Percentiles rank a stretch among this genome's conserved stretches.
phyloP scores from a whole-genome alignment of 2,797 vertebrate species.

The Lutjanus campechanus region DNA sequence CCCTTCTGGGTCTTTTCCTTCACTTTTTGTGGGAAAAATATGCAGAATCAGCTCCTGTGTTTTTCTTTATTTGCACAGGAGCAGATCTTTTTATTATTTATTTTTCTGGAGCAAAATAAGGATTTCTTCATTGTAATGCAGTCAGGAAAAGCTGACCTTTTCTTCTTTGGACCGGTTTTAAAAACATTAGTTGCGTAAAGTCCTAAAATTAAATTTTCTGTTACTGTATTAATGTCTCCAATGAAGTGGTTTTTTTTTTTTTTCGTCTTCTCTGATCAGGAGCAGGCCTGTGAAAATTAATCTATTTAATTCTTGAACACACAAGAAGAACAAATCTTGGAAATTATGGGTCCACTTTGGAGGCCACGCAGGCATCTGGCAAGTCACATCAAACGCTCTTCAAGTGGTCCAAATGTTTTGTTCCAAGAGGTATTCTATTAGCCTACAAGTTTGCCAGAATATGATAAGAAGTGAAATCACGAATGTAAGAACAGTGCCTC shows the following conservation, averaged over 20 bases:
- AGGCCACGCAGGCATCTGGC: slow-evolving; percentile 47
- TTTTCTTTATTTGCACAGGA: slow-evolving; percentile 28
- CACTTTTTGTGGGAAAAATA: slow-evolving; percentile 18
- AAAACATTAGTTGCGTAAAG: slow-evolving; percentile 24
- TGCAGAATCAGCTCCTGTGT: slow-evolving; percentile 50
- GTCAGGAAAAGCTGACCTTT: slow-evolving; percentile 24
- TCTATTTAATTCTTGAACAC: slow-evolving; percentile 43
- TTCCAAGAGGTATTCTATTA: slow-evolving; percentile 54
- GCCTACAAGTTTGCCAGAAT: slow-evolving; percentile 43
- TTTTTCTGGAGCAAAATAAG: slow-evolving; percentile 13
- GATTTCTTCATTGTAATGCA: slow-evolving; percentile 10
- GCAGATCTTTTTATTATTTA: slow-evolving; percentile 28
- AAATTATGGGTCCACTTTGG: slow-evolving; percentile 42
- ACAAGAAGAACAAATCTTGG: slow-evolving; percentile 38
- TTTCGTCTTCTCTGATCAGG: slow-evolving; percentile 26
- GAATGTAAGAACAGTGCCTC: slow-evolving; percentile 19
- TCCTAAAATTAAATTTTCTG: slow-evolving; percentile 7
- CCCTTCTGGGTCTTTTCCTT: slow-evolving; percentile 32
- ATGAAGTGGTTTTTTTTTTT: background rate
- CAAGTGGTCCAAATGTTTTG: slow-evolving; percentile 35
- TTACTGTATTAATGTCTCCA: slow-evolving; percentile 4
- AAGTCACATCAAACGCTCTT: slow-evolving; percentile 46
- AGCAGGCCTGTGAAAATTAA: slow-evolving; percentile 34
- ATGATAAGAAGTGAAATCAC: slow-evolving; percentile 59
- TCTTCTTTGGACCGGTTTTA: slow-evolving; percentile 6